Base-by-base conservation (phyloP, 2,888 invertebrate genomes). In the Thalpophila matura region DNA sequence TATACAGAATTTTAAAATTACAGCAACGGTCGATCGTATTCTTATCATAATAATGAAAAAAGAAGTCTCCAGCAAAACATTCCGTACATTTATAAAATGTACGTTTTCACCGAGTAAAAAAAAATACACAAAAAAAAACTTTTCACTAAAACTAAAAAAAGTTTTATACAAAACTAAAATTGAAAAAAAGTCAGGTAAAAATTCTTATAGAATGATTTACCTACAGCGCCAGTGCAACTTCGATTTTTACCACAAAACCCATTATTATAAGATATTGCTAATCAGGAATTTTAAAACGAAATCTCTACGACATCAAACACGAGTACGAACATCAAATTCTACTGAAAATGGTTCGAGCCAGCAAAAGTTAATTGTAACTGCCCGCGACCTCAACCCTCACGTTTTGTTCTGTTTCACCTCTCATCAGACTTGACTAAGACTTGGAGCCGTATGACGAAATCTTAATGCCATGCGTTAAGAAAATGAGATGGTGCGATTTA, bases 191-290 rank as follows among this genome's bases (percentile, higher is more conserved):
- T 68, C 24, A 10, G 45, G 12, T 40, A 29, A 40, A 57, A 53
- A 50, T 69, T 60, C 65, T 73, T 5, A 55, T 55, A 73, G 74
- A 73, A 66, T 26, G 49, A 26, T 55, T 35, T 45, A 45, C 18
- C 40, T 35, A 37, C 46, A 24, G 24, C 14, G 10, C 38, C 20
- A 12, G 20, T 4, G 6, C 12, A 7, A 29, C 68, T 54, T 37
- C 80, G 86, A 87, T 88, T 88, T 86, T 87, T 82, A 88, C 83
- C 84, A 80, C 82, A 86, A 86, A 86, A 74, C 59, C 69, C n/a
- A 60, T 74, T 82, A 73, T 82, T 83, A 85, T 84, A 86, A 86
- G 83, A 88, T 91, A 91, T 86, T 86, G 89, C 89, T 91, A 87
- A 76, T 57, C 62, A 82, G 74, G 60, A 74, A 60, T 62, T 75